A percentile compares a stretch with the other conserved stretches of the same genome.
phyloP scores from a whole-genome alignment of 1,140 invertebrate species.

The Dryas iulia region DNA sequence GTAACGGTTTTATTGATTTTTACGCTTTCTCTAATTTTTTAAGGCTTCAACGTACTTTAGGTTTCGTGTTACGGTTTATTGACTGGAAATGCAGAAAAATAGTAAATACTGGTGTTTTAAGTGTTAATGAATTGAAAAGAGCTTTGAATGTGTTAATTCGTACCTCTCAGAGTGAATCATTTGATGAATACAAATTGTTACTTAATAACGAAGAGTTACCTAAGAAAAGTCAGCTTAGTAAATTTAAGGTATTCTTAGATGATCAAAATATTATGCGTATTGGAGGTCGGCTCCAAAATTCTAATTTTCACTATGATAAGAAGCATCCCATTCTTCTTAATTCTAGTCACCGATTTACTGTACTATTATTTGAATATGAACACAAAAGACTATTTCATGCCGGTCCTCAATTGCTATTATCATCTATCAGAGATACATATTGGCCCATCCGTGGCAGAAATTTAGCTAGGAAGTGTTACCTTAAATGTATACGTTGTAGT shows the following conservation, averaged over 20 bases:
- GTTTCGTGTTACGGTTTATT: slow-evolving; percentile 31
- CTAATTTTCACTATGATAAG: slow-evolving; percentile 28
- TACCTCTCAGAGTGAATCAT: slow-evolving; percentile 1
- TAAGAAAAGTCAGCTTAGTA: slow-evolving; percentile 9
- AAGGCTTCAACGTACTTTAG: slow-evolving; percentile 21
- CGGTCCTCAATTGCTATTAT: slow-evolving; percentile 20
- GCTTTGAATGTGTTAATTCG: slow-evolving; percentile 8
- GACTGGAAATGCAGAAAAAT: slow-evolving; percentile 18
- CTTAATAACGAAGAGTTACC: slow-evolving; percentile 7
- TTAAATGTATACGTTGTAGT: slow-evolving; percentile 7
- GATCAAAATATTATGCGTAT: slow-evolving; percentile 24
- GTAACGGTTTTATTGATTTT: slow-evolving; percentile 28
- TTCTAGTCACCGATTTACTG: slow-evolving; percentile 25
- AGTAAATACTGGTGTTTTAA: not conserved
- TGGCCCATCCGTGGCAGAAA: slow-evolving; percentile 24
- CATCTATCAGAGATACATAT: slow-evolving; percentile 20
- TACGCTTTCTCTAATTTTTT: slow-evolving; percentile 33
- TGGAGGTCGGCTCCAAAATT: slow-evolving; percentile 30
- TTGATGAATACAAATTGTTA: slow-evolving; percentile 4
- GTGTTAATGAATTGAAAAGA: not conserved
- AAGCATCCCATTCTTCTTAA: slow-evolving; percentile 36
- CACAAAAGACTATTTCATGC: slow-evolving; percentile 23
- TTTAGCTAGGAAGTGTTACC: slow-evolving; percentile 15
- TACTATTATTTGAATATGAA: slow-evolving; percentile 26
- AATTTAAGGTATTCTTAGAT: slow-evolving; percentile 27